Evolutionary conservation across 2,797 vertebrate species (phyloP), one percentile per base, ranked within the genome.

Genomic region (Notoglanidium macrostoma): DNA sequence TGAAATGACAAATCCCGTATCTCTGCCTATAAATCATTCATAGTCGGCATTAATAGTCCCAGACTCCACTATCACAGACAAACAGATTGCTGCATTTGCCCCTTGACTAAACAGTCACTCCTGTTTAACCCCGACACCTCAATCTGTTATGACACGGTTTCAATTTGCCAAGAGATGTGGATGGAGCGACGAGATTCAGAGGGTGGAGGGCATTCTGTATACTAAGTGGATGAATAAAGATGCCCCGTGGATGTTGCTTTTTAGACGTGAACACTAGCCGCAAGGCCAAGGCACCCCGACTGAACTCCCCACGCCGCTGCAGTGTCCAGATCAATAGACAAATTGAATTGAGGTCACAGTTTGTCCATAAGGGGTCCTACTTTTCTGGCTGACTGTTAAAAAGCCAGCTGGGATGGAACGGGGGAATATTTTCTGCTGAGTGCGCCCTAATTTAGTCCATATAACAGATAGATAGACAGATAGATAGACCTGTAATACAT

Each of bases 261-360:
- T 84, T 92, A 89, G 93, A 94, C 87, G 88, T 91, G 93, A 93
- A 91, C 35, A 88, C 88, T 90, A 87, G 91, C 83, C 72, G 89
- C 93, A 92, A 95, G 92, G 93, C 91, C 90, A 15, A 92, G 91
- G 89, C 74, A 86, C 91, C 90, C 79, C 85, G 84, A 92, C 92
- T 94, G 88, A 76, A 61, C 78, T 63, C 77, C 73, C 85, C 85
- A 81, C 55, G 49, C 51, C 54, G 49, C 51, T 44, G 49, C 77
- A 23, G 49, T 85, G 89, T 88, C 87, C 70, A 88, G 92, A 96
- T 96, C 94, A 93, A 96, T 96, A 94, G 94, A 95, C 94, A 94
- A 91, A 94, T 91, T 95, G 93, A 96, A 95, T 95, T 95, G 94
- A 96, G 95, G 95, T 96, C 95, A 95, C 90, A 91, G 91, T 94